These are phyloP conservation scores for Scophthalmus maximus DNA, from an alignment of 2,113 vertebrate species.

Conservation along the genomic window DNA sequence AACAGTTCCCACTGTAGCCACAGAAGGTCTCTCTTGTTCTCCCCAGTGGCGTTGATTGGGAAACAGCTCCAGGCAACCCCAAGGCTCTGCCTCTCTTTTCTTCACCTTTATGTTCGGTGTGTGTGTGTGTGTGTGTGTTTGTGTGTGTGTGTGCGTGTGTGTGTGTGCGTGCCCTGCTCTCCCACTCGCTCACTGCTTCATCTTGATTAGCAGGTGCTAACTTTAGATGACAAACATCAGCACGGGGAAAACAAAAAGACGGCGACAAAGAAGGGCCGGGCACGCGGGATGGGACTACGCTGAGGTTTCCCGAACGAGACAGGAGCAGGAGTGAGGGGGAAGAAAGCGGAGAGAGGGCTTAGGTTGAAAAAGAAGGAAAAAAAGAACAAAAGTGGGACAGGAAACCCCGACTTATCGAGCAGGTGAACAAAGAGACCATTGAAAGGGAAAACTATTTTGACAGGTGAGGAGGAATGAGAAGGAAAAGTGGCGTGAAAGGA, in stretches of 20 bases:
- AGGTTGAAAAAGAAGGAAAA: slow-evolving; percentile 21
- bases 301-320: slow-evolving; percentile 23
- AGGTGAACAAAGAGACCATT: slow-evolving; percentile 9
- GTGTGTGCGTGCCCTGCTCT: slow-evolving; percentile 15
- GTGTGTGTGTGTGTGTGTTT: background rate
- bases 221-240: slow-evolving; percentile 36
- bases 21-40: slow-evolving; percentile 71
- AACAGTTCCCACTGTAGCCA: slow-evolving; percentile 55
- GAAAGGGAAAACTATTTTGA: slow-evolving; percentile 1
- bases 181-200: slow-evolving; percentile 33
- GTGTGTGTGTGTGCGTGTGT: background rate
- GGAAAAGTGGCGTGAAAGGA: slow-evolving; percentile 1
- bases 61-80: slow-evolving; percentile 76
- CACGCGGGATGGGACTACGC: slow-evolving; percentile 7
- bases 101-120: slow-evolving; percentile 44
- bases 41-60: slow-evolving; percentile 71
- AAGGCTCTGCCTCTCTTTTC: slow-evolving; percentile 56
- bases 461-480: background rate
- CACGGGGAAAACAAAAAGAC: background rate
- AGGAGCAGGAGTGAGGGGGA: background rate
- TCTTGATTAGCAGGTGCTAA: slow-evolving; percentile 67
- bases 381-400: no score
- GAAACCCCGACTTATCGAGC: slow-evolving; percentile 6
- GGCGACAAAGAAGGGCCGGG: background rate
- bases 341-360: background rate